Conservation (phyloP, 1,140 invertebrate genomes). For the Dufourea novaeangliae region DNA sequence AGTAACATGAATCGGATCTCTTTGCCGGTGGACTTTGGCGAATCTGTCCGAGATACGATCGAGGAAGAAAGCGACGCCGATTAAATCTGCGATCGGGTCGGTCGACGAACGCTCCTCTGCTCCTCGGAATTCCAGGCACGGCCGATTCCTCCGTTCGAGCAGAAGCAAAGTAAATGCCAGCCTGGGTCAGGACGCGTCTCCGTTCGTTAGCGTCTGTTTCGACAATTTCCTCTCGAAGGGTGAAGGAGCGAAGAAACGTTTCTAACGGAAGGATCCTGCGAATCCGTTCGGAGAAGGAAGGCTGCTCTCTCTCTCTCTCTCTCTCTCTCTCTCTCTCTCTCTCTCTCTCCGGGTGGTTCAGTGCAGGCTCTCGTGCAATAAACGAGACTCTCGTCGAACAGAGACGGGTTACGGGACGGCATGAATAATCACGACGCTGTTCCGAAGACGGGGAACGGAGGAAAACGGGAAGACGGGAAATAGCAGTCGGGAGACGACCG, state of each 20-base stretch:
- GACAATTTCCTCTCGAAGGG: background rate
- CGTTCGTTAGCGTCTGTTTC: slow-evolving; percentile 2
- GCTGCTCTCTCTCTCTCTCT: no score
- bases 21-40: background rate
- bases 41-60: background rate
- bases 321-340: no score
- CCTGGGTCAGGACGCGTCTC: background rate
- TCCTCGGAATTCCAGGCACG: no score
- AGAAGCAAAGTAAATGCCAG: background rate
- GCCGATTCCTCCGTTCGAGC: background rate
- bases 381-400: slow-evolving; percentile 7
- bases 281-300: no score
- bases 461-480: background rate
- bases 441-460: background rate
- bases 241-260: no score
- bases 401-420: background rate
- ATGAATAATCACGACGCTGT: slow-evolving; percentile 16
- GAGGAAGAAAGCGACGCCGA: background rate
- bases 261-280: no score
- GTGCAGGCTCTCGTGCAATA: background rate
- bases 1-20: background rate
- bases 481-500: background rate
- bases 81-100: no score
- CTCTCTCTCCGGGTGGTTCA: no score
- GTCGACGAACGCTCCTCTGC: no score